Evolutionary conservation across 2,888 invertebrate genomes (phyloP).

Genomic region (Meloe dianella): DNA sequence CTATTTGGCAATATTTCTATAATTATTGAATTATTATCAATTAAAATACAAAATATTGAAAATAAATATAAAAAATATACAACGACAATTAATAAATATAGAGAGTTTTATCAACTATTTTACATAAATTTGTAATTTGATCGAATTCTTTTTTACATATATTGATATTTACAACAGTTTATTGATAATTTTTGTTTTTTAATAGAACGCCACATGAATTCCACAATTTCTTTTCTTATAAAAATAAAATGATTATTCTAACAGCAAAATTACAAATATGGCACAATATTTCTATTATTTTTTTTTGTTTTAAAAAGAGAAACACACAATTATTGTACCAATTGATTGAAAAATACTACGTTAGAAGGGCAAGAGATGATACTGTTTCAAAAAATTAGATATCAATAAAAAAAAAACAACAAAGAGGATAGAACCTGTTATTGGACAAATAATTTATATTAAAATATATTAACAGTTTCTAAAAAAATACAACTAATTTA

Average conservation of each 20-base stretch:
- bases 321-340: neutral
- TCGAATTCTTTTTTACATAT: neutral
- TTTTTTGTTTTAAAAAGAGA: constrained; percentile 1
- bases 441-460: neutral
- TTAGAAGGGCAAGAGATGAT: neutral
- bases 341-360: neutral
- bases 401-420: no score
- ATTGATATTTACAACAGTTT: neutral
- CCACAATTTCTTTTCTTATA: neutral
- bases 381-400: no score
- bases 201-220: neutral
- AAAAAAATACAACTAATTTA: neutral
- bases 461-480: neutral
- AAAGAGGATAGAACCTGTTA: constrained; percentile 21
- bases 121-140: neutral
- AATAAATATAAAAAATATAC: constrained; percentile 8
- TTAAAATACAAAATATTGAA: neutral
- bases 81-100: constrained; percentile 5
- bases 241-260: constrained; percentile 11
- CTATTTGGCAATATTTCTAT: neutral
- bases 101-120: constrained; percentile 4
- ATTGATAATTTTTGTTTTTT: neutral
- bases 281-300: constrained; percentile 23
- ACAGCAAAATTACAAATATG: constrained; percentile 26
- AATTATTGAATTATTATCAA: neutral